A percentile compares a stretch with the other conserved stretches of the same genome.
phyloP scores from a whole-genome alignment of 2,797 vertebrate species.

The Xyrichtys novacula region DNA sequence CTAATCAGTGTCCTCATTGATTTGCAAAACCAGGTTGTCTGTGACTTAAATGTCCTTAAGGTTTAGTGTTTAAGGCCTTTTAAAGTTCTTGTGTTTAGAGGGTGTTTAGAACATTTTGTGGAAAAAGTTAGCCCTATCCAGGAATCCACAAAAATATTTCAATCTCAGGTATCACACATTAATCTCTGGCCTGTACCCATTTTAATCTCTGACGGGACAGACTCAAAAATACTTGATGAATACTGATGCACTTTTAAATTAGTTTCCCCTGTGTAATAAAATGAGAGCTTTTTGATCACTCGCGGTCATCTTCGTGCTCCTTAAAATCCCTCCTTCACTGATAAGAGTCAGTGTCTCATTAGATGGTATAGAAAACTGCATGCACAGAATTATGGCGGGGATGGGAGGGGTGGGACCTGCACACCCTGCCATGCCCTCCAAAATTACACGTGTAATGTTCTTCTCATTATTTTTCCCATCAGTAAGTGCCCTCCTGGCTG shows the following conservation, averaged over 20 bases:
- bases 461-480: conserved; percentile 45
- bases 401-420: neutral
- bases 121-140: neutral
- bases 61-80: neutral
- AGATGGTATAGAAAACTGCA: neutral
- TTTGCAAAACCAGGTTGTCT: no score
- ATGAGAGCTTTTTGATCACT: conserved; percentile 5
- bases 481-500: conserved; percentile 23
- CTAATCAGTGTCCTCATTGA: no score
- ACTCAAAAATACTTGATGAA: conserved; percentile 2
- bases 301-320: conserved; percentile 2
- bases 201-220: neutral
- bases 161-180: neutral
- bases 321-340: conserved; percentile 13
- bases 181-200: neutral
- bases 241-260: neutral
- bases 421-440: conserved; percentile 6
- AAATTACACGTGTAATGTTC: conserved; percentile 27
- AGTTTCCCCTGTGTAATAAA: neutral
- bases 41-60: neutral
- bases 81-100: neutral
- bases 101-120: neutral
- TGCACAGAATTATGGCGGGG: neutral
- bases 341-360: conserved; percentile 28
- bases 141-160: neutral